Base-by-base conservation (phyloP, 2,888 invertebrate species). In the Hirtodrosophila alboralis region DNA sequence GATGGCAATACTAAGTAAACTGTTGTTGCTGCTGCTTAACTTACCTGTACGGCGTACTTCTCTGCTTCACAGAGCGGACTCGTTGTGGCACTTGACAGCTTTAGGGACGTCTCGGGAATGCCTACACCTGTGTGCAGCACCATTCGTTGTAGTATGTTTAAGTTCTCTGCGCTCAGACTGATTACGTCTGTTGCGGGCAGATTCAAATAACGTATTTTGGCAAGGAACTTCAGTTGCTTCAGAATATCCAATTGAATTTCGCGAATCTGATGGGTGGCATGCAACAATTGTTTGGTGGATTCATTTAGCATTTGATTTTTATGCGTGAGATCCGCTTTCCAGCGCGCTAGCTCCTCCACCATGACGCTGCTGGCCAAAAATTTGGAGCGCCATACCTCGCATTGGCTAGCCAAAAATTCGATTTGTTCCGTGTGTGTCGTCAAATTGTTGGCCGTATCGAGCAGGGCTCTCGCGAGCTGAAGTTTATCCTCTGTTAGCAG, bases 301-400 rank as follows among this genome's bases (percentile, higher is more conserved):
- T 90, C 88, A 9, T 83, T 87, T 0, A 91, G 83, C 72, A 89
- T 66, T 72, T 87, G 83, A 64, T 91, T 91, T 48, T 90, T 91
- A 71, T 94, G 94, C 10, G 93, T 93, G 16, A 97, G 91, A 49
- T 94, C 93, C 40, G 95, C 95, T 89, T 97, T 97, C 93, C 96
- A 96, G 75, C 94, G 93, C 0, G 97, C 97, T 70, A 97, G 90
- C 91, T 98, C 97, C 91, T 98, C 97, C 1, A 97, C 95, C 95
- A 98, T 96, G 54, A 97, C 93, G 89, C 97, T 97, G 92, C 96
- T 96, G 16, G 98, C 98, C 76, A 98, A 92, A 91, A 97, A 98
- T 93, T 98, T 98, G 88, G 97, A 97, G 66, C 97, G 93, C 98
- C 98, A 98, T 43, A 98, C 97, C 91, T 98, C 98, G 88, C 97